Conservation (phyloP, 1,140 invertebrate species). For the Leptinotarsa defecta region DNA sequence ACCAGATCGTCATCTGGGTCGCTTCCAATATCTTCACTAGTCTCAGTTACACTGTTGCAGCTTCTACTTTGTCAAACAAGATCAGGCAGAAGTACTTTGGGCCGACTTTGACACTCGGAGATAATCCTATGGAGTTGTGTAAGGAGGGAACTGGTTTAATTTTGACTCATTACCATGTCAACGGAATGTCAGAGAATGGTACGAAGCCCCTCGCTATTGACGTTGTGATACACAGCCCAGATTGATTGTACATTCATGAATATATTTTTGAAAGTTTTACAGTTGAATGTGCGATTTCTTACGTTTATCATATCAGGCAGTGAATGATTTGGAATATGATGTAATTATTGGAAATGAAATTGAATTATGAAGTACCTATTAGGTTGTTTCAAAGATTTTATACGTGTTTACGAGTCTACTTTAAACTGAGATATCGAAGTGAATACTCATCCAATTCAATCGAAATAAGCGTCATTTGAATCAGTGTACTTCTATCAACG, state of each 20-base stretch:
- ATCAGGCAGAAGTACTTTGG: conserved; percentile 47
- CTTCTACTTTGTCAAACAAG: conserved; percentile 42
- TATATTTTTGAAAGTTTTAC: no score
- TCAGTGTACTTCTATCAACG: no score
- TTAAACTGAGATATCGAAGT: no score
- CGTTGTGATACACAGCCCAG: conserved; percentile 40
- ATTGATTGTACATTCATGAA: conserved; percentile 12
- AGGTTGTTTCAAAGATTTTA: no score
- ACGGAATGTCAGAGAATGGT: conserved; percentile 38
- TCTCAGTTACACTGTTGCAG: conserved; percentile 44
- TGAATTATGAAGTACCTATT: no score
- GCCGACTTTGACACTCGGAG: conserved; percentile 38
- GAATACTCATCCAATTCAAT: no score
- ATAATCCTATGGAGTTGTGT: conserved; percentile 36
- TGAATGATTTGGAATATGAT: no score
- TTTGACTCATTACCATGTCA: conserved; percentile 42
- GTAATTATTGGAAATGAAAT: no score
- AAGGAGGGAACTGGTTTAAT: conserved; percentile 41
- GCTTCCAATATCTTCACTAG: conserved; percentile 43
- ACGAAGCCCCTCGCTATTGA: conserved; percentile 37
- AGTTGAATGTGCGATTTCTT: no score
- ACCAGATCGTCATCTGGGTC: conserved; percentile 43
- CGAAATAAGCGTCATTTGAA: no score
- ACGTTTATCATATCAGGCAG: no score
- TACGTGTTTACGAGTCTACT: no score